Conservation (phyloP, 2,797 vertebrate species). For the Enteromius treurensis region DNA sequence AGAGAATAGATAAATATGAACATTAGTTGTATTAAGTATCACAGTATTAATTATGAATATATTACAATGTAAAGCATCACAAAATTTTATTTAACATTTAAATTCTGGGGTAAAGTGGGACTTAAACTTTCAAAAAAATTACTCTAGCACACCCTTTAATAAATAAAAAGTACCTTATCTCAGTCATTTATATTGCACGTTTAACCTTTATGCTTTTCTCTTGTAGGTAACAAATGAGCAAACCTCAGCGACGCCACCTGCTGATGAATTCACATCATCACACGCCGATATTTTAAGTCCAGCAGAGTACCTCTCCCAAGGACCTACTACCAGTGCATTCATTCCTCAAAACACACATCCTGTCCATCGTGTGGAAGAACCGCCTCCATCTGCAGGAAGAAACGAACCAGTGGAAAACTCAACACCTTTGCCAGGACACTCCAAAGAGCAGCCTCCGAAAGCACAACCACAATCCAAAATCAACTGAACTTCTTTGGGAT, state of each 20-base stretch:
- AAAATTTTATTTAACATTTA: background rate
- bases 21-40: background rate
- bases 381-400: background rate
- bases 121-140: background rate
- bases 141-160: too few relatives aligned
- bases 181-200: background rate
- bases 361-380: conserved; percentile 12
- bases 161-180: background rate
- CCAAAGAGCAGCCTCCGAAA: background rate
- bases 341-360: conserved; percentile 28
- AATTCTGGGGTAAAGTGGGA: background rate
- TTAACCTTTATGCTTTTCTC: background rate
- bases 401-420: conserved; percentile 21
- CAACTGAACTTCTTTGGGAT: background rate
- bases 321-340: background rate
- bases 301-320: conserved; percentile 18
- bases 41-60: background rate
- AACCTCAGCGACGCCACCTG: conserved; percentile 41
- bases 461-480: conserved; percentile 13
- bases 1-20: background rate
- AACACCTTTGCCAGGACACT: background rate
- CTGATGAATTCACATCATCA: conserved; percentile 32
- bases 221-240: conserved; percentile 50
- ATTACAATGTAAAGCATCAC: background rate
- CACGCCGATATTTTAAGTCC: background rate